A percentile compares a stretch with the other conserved stretches of the same genome.
Evolutionary conservation across 2,888 invertebrate species (phyloP).

Genomic region (Polyommatus iphigenia): DNA sequence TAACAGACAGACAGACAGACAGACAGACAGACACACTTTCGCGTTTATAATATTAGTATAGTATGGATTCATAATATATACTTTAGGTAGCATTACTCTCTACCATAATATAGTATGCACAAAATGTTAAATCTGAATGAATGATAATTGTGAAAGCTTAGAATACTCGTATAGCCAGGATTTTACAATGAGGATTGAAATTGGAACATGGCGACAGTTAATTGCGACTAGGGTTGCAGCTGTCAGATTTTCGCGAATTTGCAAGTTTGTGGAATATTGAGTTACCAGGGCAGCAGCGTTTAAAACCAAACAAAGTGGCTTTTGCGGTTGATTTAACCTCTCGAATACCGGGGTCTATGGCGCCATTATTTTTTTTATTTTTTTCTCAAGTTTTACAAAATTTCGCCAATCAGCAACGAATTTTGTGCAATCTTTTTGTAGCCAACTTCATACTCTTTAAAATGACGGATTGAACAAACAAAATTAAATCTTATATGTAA

Average conservation of each 20-base stretch:
- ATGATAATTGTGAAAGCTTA: conserved; percentile 34
- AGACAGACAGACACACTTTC: too few relatives aligned
- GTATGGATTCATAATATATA: too few relatives aligned
- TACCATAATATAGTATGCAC: neutral
- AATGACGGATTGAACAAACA: too few relatives aligned
- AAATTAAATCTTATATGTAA: too few relatives aligned
- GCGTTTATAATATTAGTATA: too few relatives aligned
- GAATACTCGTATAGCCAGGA: conserved; percentile 49
- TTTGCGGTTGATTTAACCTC: neutral
- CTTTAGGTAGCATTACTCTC: neutral
- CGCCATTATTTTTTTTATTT: too few relatives aligned
- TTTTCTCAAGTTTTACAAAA: too few relatives aligned
- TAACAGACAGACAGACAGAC: too few relatives aligned
- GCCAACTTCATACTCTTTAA: too few relatives aligned
- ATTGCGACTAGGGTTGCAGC: conserved; percentile 61
- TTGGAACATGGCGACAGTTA: conserved; percentile 71
- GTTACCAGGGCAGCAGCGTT: conserved; percentile 16
- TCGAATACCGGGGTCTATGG: too few relatives aligned
- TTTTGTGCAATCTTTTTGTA: too few relatives aligned
- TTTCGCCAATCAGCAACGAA: too few relatives aligned
- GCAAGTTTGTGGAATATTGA: conserved; percentile 44
- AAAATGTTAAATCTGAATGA: conserved; percentile 30
- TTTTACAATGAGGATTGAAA: conserved; percentile 55
- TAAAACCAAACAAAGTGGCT: conserved; percentile 14
- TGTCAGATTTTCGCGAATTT: conserved; percentile 50